phyloP scores from a whole-genome alignment of 2,888 invertebrate genomes.

The Tipula lateralis region DNA sequence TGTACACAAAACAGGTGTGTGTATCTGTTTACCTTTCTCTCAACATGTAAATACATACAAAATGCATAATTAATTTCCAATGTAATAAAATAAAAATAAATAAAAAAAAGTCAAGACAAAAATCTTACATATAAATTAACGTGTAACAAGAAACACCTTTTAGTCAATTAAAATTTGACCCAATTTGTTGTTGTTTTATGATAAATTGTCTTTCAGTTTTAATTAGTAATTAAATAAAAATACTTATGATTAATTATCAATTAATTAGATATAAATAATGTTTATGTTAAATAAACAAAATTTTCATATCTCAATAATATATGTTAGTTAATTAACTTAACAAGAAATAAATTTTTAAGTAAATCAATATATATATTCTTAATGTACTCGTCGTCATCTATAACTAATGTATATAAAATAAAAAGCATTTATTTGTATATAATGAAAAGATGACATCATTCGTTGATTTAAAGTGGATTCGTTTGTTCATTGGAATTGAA shows the following conservation, averaged over 20 bases:
- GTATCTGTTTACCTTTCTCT: neutral
- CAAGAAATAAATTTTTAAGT: neutral
- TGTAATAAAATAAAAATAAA: neutral
- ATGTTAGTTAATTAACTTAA: neutral
- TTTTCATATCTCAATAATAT: neutral
- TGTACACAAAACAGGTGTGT: neutral
- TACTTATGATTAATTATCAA: neutral
- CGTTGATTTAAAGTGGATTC: neutral
- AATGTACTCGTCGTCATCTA: neutral
- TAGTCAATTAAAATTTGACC: slow-evolving; percentile 4
- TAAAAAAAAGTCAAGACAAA: neutral
- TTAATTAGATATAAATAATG: neutral
- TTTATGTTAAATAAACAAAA: neutral
- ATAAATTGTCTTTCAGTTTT: neutral
- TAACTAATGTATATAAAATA: neutral
- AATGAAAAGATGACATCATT: neutral
- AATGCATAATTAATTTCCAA: neutral
- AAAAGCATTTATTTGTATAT: no score
- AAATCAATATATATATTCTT: neutral
- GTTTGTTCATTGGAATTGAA: neutral
- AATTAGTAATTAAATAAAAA: neutral
- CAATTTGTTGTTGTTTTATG: neutral
- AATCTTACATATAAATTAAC: neutral
- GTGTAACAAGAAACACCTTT: slow-evolving; percentile 9
- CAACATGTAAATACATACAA: neutral